Evolutionary conservation across 2,797 vertebrate species (phyloP), one percentile per base, ranked within the genome.

Genomic region (Siniperca obscura): DNA sequence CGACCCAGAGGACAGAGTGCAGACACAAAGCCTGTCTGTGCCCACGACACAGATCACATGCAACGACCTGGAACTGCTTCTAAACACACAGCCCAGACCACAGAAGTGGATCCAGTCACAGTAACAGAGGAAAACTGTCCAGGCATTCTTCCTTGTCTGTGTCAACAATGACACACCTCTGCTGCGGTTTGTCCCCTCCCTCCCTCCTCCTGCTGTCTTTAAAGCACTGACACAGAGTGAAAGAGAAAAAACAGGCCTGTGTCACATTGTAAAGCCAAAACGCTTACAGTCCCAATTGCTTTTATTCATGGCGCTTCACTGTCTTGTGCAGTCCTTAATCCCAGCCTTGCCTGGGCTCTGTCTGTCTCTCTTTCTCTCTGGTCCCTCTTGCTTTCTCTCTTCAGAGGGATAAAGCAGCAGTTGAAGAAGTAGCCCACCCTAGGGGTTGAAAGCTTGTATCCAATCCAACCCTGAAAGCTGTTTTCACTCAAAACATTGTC

Each of bases 401-500:
- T 92, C 90, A 85, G 88, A 87, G 81, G 92, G 82, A 94, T 94
- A 92, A 94, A 94, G 94, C 92, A 88, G 90, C 93, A 93, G 92
- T 94, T 94, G 94, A 95, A 95, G 93, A 92, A 92, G 93, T 92
- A 94, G 95, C 94, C 94, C 94, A 95, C 95, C 94, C 94, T 83
- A 88, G 90, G 95, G 95, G 94, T 95, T 95, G 94, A 96, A 95
- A 94, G 93, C 93, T 91, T 93, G 93, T 93, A 91, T 93, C 91
- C 92, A 88, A 88, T 95, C 95, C 95, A 96, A 91, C 83, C 91
- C 92, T 85, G 88, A 95, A 94, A 95, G 94, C 95, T 96, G 95
- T 96, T 96, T 95, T 95, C 91, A 95, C 89, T 95, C 95, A 93
- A 95, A 95, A 94, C 92, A 95, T 92, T 95, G 95, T 94, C 94